Evolutionary conservation across 2,113 vertebrate species (phyloP).

Genomic region (Siniperca knerii): DNA sequence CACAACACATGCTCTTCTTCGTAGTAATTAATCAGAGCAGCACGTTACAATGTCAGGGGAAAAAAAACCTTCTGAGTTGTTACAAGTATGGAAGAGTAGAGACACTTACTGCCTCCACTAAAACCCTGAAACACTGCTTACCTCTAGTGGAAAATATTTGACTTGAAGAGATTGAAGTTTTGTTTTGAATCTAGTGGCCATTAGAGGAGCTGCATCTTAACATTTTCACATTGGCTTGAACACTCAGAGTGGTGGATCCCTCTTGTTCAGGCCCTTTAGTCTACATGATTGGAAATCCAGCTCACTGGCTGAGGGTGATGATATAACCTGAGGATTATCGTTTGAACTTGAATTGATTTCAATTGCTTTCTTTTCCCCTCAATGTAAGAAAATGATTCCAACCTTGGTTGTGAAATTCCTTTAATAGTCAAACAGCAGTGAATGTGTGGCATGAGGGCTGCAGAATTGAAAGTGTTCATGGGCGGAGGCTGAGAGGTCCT

Average conservation of each 20-base stretch:
- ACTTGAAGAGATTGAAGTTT: slow-evolving; percentile 2
- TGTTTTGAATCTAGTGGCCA: slow-evolving; percentile 4
- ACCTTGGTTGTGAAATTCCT: slow-evolving; percentile 13
- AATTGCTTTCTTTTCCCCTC: slow-evolving; percentile 28
- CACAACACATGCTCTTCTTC: neutral
- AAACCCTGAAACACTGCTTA: neutral
- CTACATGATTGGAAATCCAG: slow-evolving; percentile 34
- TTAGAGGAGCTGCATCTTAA: slow-evolving; percentile 15
- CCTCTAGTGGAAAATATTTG: neutral
- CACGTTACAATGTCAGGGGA: neutral
- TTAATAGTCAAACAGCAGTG: neutral
- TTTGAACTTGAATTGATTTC: slow-evolving; percentile 28
- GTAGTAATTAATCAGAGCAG: neutral
- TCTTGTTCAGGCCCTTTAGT: slow-evolving; percentile 24
- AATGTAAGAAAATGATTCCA: neutral
- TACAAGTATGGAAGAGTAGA: neutral
- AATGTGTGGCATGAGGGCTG: neutral
- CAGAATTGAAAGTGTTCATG: slow-evolving; percentile 5
- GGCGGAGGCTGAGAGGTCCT: slow-evolving; percentile 26
- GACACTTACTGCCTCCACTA: neutral
- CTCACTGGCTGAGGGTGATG: slow-evolving; percentile 19
- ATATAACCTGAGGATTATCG: slow-evolving; percentile 32
- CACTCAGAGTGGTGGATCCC: neutral
- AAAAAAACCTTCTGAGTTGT: neutral
- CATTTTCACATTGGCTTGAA: neutral